These are phyloP conservation scores for Euwallacea fornicatus DNA, from an alignment of 1,140 invertebrate species.

Conservation along the genomic window DNA sequence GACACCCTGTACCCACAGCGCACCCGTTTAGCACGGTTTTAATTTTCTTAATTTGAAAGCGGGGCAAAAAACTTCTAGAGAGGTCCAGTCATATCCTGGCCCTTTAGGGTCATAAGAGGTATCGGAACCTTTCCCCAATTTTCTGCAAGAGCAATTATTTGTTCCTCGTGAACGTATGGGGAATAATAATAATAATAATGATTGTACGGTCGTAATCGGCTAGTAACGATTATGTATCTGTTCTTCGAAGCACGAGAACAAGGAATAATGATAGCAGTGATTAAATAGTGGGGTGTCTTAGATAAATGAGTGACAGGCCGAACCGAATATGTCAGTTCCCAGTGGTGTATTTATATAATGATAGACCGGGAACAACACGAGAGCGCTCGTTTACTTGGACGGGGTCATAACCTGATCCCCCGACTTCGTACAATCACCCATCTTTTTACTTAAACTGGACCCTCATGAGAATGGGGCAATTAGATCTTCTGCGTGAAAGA, in stretches of 20 bases:
- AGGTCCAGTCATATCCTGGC: no score
- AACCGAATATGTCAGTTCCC: conserved; percentile 47
- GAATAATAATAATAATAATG: conserved; percentile 43
- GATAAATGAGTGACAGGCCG: conserved; percentile 52
- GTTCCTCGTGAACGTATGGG: conserved; percentile 27
- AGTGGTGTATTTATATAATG: conserved; percentile 54
- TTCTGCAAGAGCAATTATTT: neutral
- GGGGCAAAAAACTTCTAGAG: no score
- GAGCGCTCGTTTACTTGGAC: conserved; percentile 39
- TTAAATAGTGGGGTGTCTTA: conserved; percentile 50
- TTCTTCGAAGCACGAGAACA: conserved; percentile 41
- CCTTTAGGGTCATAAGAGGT: no score
- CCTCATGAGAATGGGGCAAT: no score
- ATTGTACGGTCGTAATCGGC: conserved; percentile 39
- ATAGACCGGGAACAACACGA: conserved; percentile 50
- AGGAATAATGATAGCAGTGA: conserved; percentile 49
- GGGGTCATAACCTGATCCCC: conserved; percentile 52
- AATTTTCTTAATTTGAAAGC: no score
- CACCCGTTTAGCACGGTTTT: no score
- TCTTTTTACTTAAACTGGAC: conserved; percentile 5
- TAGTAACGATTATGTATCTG: conserved; percentile 45
- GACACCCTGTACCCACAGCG: no score
- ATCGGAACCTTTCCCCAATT: no score
- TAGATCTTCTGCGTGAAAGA: no score
- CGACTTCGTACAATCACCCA: conserved; percentile 37